Evolutionary conservation across 2,797 vertebrate genomes (phyloP), one percentile per base, ranked within the genome.

Genomic region (Balearica regulorum): DNA sequence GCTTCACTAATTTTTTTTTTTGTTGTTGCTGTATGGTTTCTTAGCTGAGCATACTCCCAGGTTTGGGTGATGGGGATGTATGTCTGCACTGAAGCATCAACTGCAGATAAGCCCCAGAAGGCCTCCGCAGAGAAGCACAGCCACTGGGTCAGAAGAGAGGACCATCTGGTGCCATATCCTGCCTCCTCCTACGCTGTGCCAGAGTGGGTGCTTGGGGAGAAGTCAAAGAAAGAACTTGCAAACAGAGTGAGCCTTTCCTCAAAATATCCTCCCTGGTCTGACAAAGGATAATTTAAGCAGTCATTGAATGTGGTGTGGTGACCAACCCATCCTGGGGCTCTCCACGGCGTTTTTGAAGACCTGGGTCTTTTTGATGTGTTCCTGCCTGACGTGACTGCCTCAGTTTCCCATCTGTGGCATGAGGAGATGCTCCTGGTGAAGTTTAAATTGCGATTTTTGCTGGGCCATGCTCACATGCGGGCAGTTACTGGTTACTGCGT

Each of bases 151-250:
- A 92, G 78, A 10, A 31, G 55, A 41, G 12, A 80, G 82, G 37
- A 78, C 92, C 96, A 94, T 93, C 93, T 96, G 96, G 19, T 77
- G 55, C 82, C 18, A 0, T 53, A 88, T 86, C 80, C 68, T 72
- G 43, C 90, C 54, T 81, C 90, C 54, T 81, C 95, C 95, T 78
- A 78, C 79, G 1, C 84, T 35, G 78, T 48, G 65, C 18, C 2
- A 9, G 71, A 89, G 82, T 8, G 33, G 87, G 69, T 78, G 88
- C 65, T 6, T 39, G 54, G 80, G 82, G 69, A 94, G 48, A 66
- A 71, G 46, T 12, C 17, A 49, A 65, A 48, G 82, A 82, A 73
- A 62, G 72, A 62, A 66, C 83, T 93, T 90, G 70, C 46, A 89
- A 73, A 70, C 22, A 80, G 87, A 84, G 35, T 7, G 55, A 87